Base-by-base conservation (phyloP, 1,140 invertebrate genomes). In the Eumaeus atala region DNA sequence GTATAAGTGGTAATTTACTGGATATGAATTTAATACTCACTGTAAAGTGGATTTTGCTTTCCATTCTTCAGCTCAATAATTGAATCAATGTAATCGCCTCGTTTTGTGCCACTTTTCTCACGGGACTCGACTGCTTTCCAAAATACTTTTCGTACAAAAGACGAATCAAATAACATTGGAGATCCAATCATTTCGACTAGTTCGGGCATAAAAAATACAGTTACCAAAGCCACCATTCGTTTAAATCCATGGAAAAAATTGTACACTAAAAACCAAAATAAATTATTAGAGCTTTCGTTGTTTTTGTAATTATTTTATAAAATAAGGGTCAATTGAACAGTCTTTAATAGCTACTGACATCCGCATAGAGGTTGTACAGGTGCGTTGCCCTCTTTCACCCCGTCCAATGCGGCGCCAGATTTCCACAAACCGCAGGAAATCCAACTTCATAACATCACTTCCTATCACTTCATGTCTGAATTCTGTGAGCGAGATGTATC, bases 61-160 rank as follows among this genome's bases (percentile, higher is more conserved):
- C 40, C 50, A 53, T 62, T 66, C 36, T 66, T 59, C 12, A 66
- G 37, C 7, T 57, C 17, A n/a, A 66, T 54, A n/a, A 66, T 54
- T 0, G 63, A 48, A 21, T 66, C 59, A 1, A 66, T 66, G 17
- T 54, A 59, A 17, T 66, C 63, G 40, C 63, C 63, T 11, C 54
- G 54, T 35, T 57, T 54, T n/a, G 51, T 28, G 0, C 63, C 59
- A 48, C 21, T 52, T 12, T 42, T 84, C 58, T 58, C 63, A 58
- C 50, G 79, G 62, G 16, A 74, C 28, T n/a, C 63, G 57, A 4
- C 65, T 66, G 18, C 80, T 67, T 0, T 42, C 59, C 59, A 62
- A 37, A 66, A 66, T 28, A 62, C 18, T 48, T 66, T 62, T 5
- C 28, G 34, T 9, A 66, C 54, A 28, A 49, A 66, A 12, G 40